phyloP scores from a whole-genome alignment of 2,113 vertebrate genomes.

The Alligator mississippiensis region DNA sequence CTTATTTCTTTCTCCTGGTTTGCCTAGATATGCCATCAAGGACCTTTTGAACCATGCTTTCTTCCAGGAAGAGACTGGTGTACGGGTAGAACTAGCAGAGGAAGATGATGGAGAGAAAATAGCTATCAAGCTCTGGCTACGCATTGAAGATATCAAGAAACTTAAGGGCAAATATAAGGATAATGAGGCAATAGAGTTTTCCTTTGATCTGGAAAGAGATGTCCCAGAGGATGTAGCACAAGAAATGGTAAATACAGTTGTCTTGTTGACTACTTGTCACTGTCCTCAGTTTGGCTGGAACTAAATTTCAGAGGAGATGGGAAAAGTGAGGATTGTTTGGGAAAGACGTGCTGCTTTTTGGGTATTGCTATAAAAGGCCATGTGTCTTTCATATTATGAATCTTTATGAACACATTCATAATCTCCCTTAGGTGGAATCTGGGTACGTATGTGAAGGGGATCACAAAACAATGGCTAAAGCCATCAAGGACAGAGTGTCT shows the following conservation, averaged over 20 bases:
- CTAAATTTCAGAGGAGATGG: neutral
- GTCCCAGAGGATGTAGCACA: slow-evolving; percentile 98
- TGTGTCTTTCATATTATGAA: slow-evolving; percentile 36
- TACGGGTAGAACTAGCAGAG: slow-evolving; percentile 97
- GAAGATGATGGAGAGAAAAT: slow-evolving; percentile 99
- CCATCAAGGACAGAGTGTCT: slow-evolving; percentile 98
- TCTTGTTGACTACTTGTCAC: neutral
- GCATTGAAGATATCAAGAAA: slow-evolving; percentile 98
- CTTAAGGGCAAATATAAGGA: slow-evolving; percentile 99
- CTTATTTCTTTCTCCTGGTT: slow-evolving; percentile 4
- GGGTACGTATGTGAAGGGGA: slow-evolving; percentile 98
- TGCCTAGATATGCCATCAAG: slow-evolving; percentile 94
- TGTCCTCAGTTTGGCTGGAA: neutral
- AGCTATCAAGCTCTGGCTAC: slow-evolving; percentile 96
- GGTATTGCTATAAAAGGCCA: neutral
- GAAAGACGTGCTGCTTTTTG: neutral
- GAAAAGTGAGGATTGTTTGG: neutral
- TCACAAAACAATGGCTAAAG: slow-evolving; percentile 99
- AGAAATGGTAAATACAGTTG: slow-evolving; percentile 90
- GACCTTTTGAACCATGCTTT: slow-evolving; percentile 98
- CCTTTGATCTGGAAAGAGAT: slow-evolving; percentile 95
- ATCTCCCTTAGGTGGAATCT: slow-evolving; percentile 90
- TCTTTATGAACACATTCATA: slow-evolving; percentile 13
- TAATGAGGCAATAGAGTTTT: slow-evolving; percentile 99
- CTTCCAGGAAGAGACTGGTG: slow-evolving; percentile 98